These are phyloP conservation scores for Nemotelus nigrinus DNA, from an alignment of 2,888 invertebrate genomes.

Conservation along the genomic window DNA sequence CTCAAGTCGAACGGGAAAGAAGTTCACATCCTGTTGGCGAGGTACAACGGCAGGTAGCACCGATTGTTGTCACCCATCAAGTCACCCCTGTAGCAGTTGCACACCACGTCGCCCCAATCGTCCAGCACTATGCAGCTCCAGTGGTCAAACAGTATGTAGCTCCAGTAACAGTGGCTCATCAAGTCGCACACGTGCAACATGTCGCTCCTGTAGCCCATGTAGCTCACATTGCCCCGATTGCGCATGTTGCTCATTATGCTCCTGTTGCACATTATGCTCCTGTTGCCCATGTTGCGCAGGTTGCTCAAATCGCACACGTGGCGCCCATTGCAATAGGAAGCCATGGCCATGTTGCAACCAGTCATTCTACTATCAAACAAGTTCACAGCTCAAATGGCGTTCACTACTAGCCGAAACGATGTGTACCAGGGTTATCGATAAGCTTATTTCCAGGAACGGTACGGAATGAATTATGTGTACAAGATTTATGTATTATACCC, in stretches of 20 bases:
- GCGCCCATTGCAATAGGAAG: not conserved
- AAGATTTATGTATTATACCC: too few species aligned
- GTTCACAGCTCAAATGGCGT: not conserved
- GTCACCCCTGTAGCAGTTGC: slow-evolving; percentile 18
- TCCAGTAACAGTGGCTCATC: slow-evolving; percentile 14
- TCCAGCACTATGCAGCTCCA: not conserved
- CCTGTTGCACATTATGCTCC: slow-evolving; percentile 59
- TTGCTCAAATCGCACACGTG: not conserved
- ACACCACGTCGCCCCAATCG: slow-evolving; percentile 26
- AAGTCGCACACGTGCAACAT: slow-evolving; percentile 42
- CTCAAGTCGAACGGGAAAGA: slow-evolving; percentile 58
- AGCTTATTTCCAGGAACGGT: too few species aligned
- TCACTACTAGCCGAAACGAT: not conserved
- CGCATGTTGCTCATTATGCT: slow-evolving; percentile 4
- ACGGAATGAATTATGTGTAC: too few species aligned
- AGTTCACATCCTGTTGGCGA: slow-evolving; percentile 2
- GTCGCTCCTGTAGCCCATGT: slow-evolving; percentile 58
- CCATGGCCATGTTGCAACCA: slow-evolving; percentile 4
- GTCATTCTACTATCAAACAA: not conserved
- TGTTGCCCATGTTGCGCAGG: not conserved
- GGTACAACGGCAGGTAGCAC: slow-evolving; percentile 7
- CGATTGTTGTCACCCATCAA: slow-evolving; percentile 24
- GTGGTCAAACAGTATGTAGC: not conserved
- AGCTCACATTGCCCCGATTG: slow-evolving; percentile 3
- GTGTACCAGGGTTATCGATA: too few species aligned